These are phyloP conservation scores for Leontocebus nigricollis DNA, from an alignment of 2,797 vertebrate species.

Conservation along the genomic window DNA sequence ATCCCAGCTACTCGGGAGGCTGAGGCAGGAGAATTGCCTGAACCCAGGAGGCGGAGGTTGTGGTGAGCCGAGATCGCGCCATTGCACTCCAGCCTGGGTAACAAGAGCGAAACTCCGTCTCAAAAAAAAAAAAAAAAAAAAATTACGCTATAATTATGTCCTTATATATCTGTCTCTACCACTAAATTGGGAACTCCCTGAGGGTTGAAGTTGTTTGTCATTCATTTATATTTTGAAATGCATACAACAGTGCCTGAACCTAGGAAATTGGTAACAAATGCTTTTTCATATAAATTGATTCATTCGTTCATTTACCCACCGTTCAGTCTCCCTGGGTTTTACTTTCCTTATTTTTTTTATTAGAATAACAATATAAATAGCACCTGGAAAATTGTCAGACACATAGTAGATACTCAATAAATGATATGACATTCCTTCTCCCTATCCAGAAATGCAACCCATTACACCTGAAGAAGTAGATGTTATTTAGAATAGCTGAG, in stretches of 20 bases:
- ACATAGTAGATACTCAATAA: slow-evolving; percentile 6
- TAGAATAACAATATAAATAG: slow-evolving; percentile 39
- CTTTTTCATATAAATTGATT: background rate
- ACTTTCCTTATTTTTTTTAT: background rate
- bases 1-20: too few species aligned
- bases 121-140: background rate
- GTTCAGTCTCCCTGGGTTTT: slow-evolving; percentile 25
- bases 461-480: background rate
- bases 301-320: background rate
- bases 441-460: slow-evolving; percentile 3
- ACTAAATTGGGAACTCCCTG: slow-evolving; percentile 41
- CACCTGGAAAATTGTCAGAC: background rate
- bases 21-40: too few species aligned
- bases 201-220: slow-evolving; percentile 24
- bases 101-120: too few species aligned
- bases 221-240: slow-evolving; percentile 29
- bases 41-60: too few species aligned
- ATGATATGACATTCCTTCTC: background rate
- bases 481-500: slow-evolving; percentile 20
- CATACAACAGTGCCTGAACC: background rate
- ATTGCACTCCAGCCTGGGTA: too few species aligned
- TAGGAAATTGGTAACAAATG: slow-evolving; percentile 32
- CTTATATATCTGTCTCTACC: slow-evolving; percentile 40
- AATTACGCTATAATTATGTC: slow-evolving; percentile 53
- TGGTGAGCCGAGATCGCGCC: too few species aligned